Evolutionary conservation across 2,888 invertebrate genomes (phyloP).

Genomic region (Clistopyga incitator): DNA sequence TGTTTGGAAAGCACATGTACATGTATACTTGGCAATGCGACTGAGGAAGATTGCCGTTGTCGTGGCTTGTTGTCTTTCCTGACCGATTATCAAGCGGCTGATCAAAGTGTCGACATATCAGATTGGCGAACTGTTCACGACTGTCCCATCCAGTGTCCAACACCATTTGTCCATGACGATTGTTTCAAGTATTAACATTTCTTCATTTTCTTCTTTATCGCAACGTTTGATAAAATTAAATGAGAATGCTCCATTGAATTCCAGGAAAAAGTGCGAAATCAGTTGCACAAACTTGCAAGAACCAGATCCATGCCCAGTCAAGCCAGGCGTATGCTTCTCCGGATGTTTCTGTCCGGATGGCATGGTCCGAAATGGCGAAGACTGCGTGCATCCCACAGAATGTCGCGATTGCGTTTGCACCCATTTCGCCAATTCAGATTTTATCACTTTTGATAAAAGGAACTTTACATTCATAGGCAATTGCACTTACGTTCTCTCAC

Average conservation of each 20-base stretch:
- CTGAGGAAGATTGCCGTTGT: conserved; percentile 88
- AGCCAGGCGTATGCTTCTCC: conserved; percentile 90
- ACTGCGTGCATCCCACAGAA: conserved; percentile 89
- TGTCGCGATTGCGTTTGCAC: conserved; percentile 92
- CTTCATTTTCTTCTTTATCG: background rate
- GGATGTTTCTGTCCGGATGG: conserved; percentile 95
- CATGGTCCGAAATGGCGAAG: conserved; percentile 87
- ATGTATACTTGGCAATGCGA: conserved; percentile 86
- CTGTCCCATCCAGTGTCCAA: conserved; percentile 90
- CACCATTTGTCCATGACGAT: conserved; percentile 92
- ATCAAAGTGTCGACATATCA: conserved; percentile 87
- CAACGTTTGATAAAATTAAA: background rate
- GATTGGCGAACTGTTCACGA: conserved; percentile 90
- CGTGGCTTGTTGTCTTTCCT: conserved; percentile 89
- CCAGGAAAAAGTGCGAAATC: conserved; percentile 88
- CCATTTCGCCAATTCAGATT: conserved; percentile 92
- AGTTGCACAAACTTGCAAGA: conserved; percentile 88
- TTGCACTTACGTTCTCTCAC: conserved; percentile 89
- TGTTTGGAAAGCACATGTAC: conserved; percentile 92
- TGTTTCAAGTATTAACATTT: conserved; percentile 88
- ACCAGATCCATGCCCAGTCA: conserved; percentile 87
- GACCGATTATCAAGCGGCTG: conserved; percentile 89
- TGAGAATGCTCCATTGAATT: background rate
- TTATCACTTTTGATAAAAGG: conserved; percentile 92
- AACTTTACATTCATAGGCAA: conserved; percentile 93